These are phyloP conservation scores for Vulpes lagopus DNA, from an alignment of 2,113 vertebrate genomes.

Conservation along the genomic window DNA sequence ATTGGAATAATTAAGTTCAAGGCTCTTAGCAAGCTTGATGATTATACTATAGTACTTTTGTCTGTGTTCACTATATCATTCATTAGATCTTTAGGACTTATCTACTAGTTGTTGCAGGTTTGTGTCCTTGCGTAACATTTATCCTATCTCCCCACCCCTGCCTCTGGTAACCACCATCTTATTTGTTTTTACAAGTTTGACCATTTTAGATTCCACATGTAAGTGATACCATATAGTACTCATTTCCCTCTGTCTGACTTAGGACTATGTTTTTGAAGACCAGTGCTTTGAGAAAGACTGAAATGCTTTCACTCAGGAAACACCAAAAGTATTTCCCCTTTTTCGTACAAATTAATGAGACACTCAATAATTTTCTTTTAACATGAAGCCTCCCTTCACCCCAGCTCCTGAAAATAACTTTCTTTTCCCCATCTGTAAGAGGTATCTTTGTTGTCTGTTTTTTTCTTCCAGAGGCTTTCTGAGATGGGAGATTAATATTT, in stretches of 20 bases:
- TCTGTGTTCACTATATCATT: not conserved
- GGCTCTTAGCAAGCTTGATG: not conserved
- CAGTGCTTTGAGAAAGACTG: not conserved
- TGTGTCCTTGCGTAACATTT: not conserved
- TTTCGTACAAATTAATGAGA: slow-evolving; percentile 53
- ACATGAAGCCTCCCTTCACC: not conserved
- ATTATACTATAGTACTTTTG: not conserved
- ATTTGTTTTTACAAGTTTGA: not conserved
- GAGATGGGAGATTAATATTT: not conserved
- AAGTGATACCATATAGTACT: not conserved
- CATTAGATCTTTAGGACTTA: not conserved
- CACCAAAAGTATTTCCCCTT: not conserved
- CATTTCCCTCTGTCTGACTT: not conserved
- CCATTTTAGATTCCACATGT: not conserved
- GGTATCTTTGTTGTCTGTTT: not conserved
- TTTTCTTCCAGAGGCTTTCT: not conserved
- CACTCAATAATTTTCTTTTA: not conserved
- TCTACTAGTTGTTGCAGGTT: not conserved
- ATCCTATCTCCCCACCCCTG: too few species aligned
- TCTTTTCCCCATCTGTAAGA: not conserved
- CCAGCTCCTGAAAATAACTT: slow-evolving; percentile 13
- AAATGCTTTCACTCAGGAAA: not conserved
- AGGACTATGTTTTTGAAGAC: not conserved
- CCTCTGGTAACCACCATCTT: not conserved
- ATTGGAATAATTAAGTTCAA: not conserved